These are phyloP conservation scores for Amyelois transitella DNA, from an alignment of 1,140 invertebrate species.

Conservation along the genomic window DNA sequence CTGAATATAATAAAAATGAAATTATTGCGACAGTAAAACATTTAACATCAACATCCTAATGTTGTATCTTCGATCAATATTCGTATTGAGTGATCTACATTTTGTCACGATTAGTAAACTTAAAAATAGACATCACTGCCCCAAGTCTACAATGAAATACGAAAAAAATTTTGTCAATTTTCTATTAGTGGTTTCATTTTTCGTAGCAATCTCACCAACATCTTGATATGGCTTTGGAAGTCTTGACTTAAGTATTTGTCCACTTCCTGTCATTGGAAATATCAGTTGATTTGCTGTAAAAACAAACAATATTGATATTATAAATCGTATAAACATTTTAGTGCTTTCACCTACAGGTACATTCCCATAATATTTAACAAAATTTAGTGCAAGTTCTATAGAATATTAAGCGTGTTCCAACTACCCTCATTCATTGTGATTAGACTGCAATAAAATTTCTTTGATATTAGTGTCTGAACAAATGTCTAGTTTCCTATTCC, in stretches of 20 bases:
- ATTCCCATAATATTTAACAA: background rate
- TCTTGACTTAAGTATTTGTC: conserved; percentile 12
- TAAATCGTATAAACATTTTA: background rate
- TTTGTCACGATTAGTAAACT: too few species aligned
- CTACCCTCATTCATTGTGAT: conserved; percentile 3
- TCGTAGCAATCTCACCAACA: background rate
- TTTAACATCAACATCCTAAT: too few species aligned
- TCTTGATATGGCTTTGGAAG: conserved; percentile 3
- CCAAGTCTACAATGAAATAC: too few species aligned
- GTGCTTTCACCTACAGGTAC: background rate
- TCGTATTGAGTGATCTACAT: too few species aligned
- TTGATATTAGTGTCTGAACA: background rate
- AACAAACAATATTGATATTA: conserved; percentile 4
- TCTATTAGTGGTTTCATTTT: background rate
- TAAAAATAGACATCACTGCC: too few species aligned
- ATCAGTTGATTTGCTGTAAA: conserved; percentile 10
- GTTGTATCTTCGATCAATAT: too few species aligned
- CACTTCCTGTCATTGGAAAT: conserved; percentile 3
- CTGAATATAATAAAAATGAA: too few species aligned
- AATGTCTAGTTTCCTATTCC: too few species aligned
- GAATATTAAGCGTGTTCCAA: background rate
- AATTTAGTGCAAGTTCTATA: background rate
- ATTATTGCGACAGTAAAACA: too few species aligned
- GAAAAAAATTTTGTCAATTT: background rate
- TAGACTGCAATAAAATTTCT: background rate